These are phyloP conservation scores for Drosophila hydei DNA, from an alignment of 1,140 invertebrate genomes.

Conservation along the genomic window DNA sequence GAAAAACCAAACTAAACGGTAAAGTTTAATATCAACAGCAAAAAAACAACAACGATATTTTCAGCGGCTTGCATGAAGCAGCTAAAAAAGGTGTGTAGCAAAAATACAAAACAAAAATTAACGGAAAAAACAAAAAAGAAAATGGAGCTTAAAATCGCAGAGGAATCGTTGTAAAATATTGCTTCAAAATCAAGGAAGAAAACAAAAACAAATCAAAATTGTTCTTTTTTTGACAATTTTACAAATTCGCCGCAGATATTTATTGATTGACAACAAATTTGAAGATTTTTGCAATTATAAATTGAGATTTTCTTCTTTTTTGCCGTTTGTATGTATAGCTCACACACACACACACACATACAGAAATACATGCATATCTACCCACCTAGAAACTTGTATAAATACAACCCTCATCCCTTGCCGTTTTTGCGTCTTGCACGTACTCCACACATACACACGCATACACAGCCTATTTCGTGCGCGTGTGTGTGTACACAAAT, in stretches of 20 bases:
- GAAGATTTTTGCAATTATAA: conserved; percentile 47
- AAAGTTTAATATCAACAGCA: conserved; percentile 24
- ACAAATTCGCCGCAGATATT: conserved; percentile 35
- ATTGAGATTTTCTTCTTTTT: conserved; percentile 44
- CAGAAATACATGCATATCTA: conserved; percentile 45
- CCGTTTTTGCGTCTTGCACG: conserved; percentile 66
- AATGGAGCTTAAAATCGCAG: not conserved
- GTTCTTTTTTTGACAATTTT: not conserved
- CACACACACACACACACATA: conserved; percentile 29
- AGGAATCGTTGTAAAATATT: not conserved
- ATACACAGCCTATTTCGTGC: conserved; percentile 3
- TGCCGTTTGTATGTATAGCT: conserved; percentile 44
- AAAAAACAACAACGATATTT: conserved; percentile 48
- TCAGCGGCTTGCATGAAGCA: conserved; percentile 72
- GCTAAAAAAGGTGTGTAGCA: conserved; percentile 74
- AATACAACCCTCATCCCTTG: conserved; percentile 79
- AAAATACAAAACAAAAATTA: conserved; percentile 11
- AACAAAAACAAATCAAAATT: conserved; percentile 14
- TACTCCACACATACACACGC: conserved; percentile 28
- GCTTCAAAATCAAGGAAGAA: not conserved
- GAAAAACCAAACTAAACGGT: conserved; percentile 27
- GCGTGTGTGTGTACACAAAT: conserved; percentile 49
- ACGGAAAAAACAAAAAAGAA: conserved; percentile 14
- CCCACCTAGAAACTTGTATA: conserved; percentile 63
- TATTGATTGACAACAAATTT: conserved; percentile 37